Evolutionary conservation across 2,797 vertebrate genomes (phyloP).

Genomic region (Smutsia temminckii): DNA sequence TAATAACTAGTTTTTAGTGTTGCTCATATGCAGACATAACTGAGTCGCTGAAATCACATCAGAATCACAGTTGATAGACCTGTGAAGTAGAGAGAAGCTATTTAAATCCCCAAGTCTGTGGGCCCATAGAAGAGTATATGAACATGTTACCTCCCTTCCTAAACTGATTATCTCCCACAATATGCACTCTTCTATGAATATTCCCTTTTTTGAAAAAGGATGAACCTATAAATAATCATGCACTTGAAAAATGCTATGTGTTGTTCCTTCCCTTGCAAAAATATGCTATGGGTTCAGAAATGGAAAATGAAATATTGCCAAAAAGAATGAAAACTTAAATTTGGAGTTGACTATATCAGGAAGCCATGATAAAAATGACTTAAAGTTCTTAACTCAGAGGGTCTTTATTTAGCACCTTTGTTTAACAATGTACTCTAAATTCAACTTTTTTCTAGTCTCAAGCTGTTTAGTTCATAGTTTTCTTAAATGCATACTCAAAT

Average conservation of each 20-base stretch:
- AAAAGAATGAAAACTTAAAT: slow-evolving; percentile 9
- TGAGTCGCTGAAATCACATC: neutral
- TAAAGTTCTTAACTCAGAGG: neutral
- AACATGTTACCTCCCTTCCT: neutral
- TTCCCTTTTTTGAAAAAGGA: neutral
- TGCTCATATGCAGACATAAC: neutral
- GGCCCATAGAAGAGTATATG: neutral
- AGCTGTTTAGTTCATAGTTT: slow-evolving; percentile 26
- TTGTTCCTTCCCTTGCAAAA: neutral
- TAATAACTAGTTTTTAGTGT: neutral
- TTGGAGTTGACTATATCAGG: neutral
- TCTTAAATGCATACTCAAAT: slow-evolving; percentile 63
- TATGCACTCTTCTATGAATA: neutral
- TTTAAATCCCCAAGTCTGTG: neutral
- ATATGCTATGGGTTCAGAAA: neutral
- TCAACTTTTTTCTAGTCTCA: neutral
- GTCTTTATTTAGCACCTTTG: neutral
- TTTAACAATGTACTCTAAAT: slow-evolving; percentile 21
- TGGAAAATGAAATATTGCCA: neutral
- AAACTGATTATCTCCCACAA: neutral
- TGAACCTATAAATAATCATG: neutral
- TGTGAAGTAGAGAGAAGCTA: neutral
- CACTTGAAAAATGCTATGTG: neutral
- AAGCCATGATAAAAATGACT: neutral
- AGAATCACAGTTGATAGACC: neutral